phyloP scores from a whole-genome alignment of 2,797 vertebrate genomes.

The Anolis apletophallus region DNA sequence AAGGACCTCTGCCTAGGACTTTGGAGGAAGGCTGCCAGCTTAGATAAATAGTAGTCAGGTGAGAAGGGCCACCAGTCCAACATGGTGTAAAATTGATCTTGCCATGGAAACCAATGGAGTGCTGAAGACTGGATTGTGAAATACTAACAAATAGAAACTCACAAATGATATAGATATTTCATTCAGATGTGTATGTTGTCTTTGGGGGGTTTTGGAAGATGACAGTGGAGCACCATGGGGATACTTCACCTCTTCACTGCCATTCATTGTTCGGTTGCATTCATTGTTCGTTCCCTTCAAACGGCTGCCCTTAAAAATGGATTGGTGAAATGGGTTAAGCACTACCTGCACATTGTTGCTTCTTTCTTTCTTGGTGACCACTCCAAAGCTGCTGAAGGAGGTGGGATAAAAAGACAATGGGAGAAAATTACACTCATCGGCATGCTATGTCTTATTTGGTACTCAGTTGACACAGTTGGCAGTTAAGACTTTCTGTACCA shows the following conservation, averaged over 20 bases:
- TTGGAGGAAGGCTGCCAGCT: neutral
- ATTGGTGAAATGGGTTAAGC: neutral
- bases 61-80: neutral
- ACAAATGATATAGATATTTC: neutral
- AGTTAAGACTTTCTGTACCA: neutral
- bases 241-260: neutral
- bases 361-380: neutral
- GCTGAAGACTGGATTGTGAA: neutral
- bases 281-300: neutral
- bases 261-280: neutral
- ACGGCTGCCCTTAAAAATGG: neutral
- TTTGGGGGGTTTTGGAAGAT: neutral
- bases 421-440: neutral
- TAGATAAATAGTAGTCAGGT: neutral
- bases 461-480: neutral
- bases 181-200: neutral
- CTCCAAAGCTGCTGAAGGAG: neutral
- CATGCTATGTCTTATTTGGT: neutral
- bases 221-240: neutral
- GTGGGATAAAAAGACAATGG: neutral
- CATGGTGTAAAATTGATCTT: neutral
- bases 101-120: neutral
- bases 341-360: neutral
- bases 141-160: neutral
- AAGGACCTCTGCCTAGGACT: neutral